A percentile compares a stretch with the other conserved stretches of the same genome.
Evolutionary conservation across 2,888 invertebrate genomes (phyloP).

Genomic region (Melinaea marsaeus): DNA sequence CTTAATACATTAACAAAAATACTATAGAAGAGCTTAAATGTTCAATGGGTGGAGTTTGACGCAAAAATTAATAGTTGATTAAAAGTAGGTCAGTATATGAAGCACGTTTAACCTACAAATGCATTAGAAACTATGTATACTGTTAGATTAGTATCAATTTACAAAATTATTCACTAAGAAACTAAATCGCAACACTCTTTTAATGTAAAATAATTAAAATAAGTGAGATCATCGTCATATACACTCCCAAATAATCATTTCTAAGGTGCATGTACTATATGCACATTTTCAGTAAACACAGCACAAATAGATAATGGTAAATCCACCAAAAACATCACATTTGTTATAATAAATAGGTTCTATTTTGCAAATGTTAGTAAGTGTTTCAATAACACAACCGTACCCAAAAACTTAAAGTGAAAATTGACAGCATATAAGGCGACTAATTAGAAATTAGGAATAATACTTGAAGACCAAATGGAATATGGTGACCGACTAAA

Average conservation of each 20-base stretch:
- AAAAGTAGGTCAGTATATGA: constrained; percentile 34
- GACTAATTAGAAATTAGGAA: constrained; percentile 15
- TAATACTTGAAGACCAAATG: constrained; percentile 9
- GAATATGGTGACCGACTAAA: constrained; percentile 35
- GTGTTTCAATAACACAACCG: constrained; percentile 40
- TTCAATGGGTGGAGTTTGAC: constrained; percentile 26
- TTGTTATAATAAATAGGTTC: neutral
- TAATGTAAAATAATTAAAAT: neutral
- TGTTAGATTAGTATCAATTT: neutral
- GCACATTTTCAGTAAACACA: constrained; percentile 19
- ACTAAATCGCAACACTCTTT: neutral
- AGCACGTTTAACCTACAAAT: constrained; percentile 18
- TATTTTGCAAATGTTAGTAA: constrained; percentile 31
- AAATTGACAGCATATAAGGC: constrained; percentile 38
- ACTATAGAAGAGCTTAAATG: constrained; percentile 4
- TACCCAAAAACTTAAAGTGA: constrained; percentile 48
- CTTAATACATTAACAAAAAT: neutral
- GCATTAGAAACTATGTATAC: neutral
- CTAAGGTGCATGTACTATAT: neutral
- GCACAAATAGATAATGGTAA: constrained; percentile 16
- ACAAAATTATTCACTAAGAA: neutral
- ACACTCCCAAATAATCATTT: neutral
- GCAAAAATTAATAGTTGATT: constrained; percentile 23
- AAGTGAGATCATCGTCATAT: constrained; percentile 2
- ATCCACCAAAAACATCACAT: constrained; percentile 10